Percentiles rank a stretch among this genome's conserved stretches.
phyloP scores from a whole-genome alignment of 2,113 vertebrate species.

The Chaenocephalus aceratus region DNA sequence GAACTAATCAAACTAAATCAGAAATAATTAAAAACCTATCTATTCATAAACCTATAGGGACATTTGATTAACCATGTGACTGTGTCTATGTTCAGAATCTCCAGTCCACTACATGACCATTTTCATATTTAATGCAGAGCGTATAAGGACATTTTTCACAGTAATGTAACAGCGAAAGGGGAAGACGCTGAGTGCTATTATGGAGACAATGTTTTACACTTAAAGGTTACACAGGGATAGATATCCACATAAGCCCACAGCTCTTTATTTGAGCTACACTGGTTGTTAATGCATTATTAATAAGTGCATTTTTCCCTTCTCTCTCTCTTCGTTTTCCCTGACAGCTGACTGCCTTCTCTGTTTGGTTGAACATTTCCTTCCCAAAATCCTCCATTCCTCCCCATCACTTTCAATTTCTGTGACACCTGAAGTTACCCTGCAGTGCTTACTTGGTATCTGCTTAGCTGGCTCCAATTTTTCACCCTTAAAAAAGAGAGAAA shows the following conservation, averaged over 20 bases:
- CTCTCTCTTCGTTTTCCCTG: conserved; percentile 14
- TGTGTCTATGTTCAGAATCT: not conserved
- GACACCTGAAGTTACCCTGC: conserved; percentile 39
- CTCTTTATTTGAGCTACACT: conserved; percentile 43
- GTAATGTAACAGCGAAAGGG: not conserved
- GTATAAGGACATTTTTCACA: not conserved
- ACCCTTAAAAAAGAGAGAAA: conserved; percentile 11
- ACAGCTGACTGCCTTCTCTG: conserved; percentile 55
- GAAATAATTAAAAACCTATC: not conserved
- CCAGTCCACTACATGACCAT: not conserved
- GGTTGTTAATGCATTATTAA: conserved; percentile 47
- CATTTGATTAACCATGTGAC: not conserved
- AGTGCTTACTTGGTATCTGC: conserved; percentile 21
- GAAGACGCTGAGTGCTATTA: not conserved
- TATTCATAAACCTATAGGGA: not conserved
- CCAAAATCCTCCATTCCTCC: conserved; percentile 58
- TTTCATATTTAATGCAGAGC: not conserved
- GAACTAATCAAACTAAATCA: not conserved
- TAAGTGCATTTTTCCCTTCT: not conserved
- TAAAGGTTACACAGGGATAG: conserved; percentile 26
- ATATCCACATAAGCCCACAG: conserved; percentile 33
- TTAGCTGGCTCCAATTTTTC: conserved; percentile 29
- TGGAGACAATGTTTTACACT: not conserved
- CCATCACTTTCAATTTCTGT: conserved; percentile 73
- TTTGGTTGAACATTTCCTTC: conserved; percentile 54